phyloP scores from a whole-genome alignment of 1,140 invertebrate species.

The Bacillus rossius region DNA sequence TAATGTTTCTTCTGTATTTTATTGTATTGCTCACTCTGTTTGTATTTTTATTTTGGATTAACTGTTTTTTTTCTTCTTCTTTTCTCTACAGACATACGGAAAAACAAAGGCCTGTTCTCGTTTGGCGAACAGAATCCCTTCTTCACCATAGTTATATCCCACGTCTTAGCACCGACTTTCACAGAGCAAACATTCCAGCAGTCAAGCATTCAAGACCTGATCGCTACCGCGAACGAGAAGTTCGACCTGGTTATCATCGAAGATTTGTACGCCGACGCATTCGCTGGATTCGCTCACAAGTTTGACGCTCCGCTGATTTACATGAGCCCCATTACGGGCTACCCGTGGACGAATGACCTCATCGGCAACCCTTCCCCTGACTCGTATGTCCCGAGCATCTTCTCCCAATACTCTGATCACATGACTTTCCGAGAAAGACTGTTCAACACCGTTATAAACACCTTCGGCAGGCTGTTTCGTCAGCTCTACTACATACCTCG shows the following conservation, averaged over 20 bases:
- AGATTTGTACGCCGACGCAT: neutral
- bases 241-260: conserved; percentile 9
- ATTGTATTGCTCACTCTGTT: too few species aligned
- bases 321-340: neutral
- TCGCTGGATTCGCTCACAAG: neutral
- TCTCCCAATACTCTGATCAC: neutral
- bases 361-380: neutral
- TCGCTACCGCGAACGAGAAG: neutral
- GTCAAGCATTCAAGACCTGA: too few species aligned
- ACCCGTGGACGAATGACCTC: neutral
- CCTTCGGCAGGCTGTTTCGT: neutral
- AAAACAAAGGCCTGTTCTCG: too few species aligned
- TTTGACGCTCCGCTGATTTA: conserved; percentile 7
- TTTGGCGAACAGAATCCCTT: too few species aligned
- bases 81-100: too few species aligned
- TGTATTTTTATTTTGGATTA: too few species aligned
- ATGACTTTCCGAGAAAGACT: conserved; percentile 1
- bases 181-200: too few species aligned
- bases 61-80: too few species aligned
- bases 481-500: conserved; percentile 27
- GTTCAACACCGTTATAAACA: neutral
- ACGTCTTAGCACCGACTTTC: too few species aligned
- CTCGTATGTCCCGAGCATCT: neutral
- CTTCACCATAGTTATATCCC: too few species aligned
- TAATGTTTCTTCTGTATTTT: too few species aligned